A percentile compares a stretch with the other conserved stretches of the same genome.
phyloP scores from a whole-genome alignment of 2,888 invertebrate genomes.

The Eristalis tenax region DNA sequence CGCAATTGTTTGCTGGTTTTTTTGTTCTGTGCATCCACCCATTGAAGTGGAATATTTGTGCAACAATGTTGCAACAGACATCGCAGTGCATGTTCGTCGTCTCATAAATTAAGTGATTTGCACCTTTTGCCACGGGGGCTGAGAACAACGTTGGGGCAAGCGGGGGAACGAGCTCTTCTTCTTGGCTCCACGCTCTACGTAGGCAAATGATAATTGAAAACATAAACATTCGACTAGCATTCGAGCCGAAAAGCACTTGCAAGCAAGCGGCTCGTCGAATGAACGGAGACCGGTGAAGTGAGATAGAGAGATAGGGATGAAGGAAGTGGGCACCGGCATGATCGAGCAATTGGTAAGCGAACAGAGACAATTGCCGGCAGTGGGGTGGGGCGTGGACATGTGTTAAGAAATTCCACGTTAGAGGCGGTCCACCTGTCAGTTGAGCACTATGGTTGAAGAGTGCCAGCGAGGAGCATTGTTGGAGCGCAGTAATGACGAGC shows the following conservation, averaged over 20 bases:
- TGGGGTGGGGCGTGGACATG: conserved; percentile 16
- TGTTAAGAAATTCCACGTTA: conserved; percentile 44
- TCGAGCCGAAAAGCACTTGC: conserved; percentile 17
- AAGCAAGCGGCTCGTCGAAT: neutral
- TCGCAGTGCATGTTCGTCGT: conserved; percentile 32
- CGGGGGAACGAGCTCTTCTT: conserved; percentile 2
- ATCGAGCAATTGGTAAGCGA: conserved; percentile 61
- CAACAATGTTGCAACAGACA: conserved; percentile 60
- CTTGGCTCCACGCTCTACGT: neutral
- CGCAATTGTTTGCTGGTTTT: conserved; percentile 29
- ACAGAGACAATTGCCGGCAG: conserved; percentile 28
- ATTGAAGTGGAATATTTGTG: conserved; percentile 34
- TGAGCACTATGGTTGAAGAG: conserved; percentile 54
- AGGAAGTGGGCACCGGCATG: conserved; percentile 26
- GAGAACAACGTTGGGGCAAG: neutral
- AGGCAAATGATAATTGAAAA: conserved; percentile 58
- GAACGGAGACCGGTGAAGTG: too few relatives aligned
- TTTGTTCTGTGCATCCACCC: conserved; percentile 3
- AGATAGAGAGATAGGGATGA: conserved; percentile 18
- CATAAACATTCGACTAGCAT: conserved; percentile 16
- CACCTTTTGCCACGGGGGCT: conserved; percentile 60
- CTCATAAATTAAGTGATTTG: conserved; percentile 70
- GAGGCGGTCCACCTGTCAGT: conserved; percentile 57
- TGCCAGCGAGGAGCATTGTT: conserved; percentile 27
- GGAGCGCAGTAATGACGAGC: conserved; percentile 29